These are phyloP conservation scores for Clarias platycephalus DNA, from an alignment of 2,797 vertebrate genomes.

Conservation along the genomic window DNA sequence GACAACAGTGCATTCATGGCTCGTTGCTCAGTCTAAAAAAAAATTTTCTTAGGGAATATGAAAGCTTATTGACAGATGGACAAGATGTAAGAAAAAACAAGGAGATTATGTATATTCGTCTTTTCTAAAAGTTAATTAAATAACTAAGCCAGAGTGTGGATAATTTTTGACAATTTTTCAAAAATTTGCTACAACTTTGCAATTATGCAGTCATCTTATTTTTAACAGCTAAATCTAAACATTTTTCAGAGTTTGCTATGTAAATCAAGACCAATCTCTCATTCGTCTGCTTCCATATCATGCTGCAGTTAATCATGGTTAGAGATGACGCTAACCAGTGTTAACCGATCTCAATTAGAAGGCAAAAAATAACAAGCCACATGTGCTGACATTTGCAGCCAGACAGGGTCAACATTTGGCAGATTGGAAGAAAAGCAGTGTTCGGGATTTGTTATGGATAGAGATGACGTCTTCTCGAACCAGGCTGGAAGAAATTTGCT, in stretches of 20 bases:
- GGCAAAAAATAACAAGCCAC: slow-evolving; percentile 55
- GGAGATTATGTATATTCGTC: too few relatives aligned
- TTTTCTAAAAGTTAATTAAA: too few relatives aligned
- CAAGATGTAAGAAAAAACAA: too few relatives aligned
- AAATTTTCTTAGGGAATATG: too few relatives aligned
- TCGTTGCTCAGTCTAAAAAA: too few relatives aligned
- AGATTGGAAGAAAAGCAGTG: slow-evolving; percentile 15
- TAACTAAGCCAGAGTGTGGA: too few relatives aligned
- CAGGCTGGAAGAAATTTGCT: slow-evolving; percentile 24
- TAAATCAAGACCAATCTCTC: slow-evolving; percentile 47
- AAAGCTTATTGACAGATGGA: too few relatives aligned
- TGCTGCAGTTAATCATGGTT: slow-evolving; percentile 67
- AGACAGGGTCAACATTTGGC: background rate
- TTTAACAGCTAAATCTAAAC: slow-evolving; percentile 52
- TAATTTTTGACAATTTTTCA: too few relatives aligned
- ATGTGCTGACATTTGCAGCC: slow-evolving; percentile 56
- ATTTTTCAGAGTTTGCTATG: slow-evolving; percentile 51
- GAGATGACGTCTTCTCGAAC: slow-evolving; percentile 17
- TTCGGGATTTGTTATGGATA: background rate
- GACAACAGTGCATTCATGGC: too few relatives aligned
- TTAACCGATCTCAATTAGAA: slow-evolving; percentile 73
- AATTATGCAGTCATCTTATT: slow-evolving; percentile 36
- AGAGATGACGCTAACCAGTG: slow-evolving; percentile 64
- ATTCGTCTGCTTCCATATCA: slow-evolving; percentile 54
- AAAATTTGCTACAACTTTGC: background rate